These are phyloP conservation scores for Pseudomyrmex sp. DNA, from an alignment of 1,140 invertebrate genomes.

Conservation along the genomic window DNA sequence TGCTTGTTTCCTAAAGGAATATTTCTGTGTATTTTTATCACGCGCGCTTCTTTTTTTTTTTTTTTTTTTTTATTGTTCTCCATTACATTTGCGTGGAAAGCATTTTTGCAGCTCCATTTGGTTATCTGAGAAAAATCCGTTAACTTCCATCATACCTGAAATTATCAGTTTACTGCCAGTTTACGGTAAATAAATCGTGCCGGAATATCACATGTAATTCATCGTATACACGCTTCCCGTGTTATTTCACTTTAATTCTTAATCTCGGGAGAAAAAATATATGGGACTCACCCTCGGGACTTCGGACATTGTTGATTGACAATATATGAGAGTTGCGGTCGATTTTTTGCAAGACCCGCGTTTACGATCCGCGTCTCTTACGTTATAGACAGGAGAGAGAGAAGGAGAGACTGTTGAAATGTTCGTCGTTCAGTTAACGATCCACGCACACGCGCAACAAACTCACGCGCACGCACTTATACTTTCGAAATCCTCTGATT, in stretches of 20 bases:
- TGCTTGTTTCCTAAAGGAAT: constrained; percentile 57
- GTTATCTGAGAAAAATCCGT: constrained; percentile 57
- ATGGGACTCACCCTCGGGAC: no score
- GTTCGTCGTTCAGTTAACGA: constrained; percentile 43
- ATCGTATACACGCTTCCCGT: constrained; percentile 4
- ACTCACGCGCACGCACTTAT: neutral
- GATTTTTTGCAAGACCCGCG: no score
- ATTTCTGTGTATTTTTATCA: constrained; percentile 57
- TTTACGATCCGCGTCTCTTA: no score
- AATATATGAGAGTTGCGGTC: no score
- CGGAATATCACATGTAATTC: constrained; percentile 11
- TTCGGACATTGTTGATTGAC: no score
- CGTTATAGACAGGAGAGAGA: no score
- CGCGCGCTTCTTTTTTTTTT: constrained; percentile 20
- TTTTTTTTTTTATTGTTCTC: constrained; percentile 21
- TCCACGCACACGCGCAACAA: neutral
- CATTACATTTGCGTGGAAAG: constrained; percentile 60
- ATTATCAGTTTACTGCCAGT: constrained; percentile 55
- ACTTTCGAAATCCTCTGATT: constrained; percentile 57
- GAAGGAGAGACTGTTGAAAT: neutral
- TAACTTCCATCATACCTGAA: constrained; percentile 56
- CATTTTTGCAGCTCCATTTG: constrained; percentile 58
- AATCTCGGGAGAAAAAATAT: no score
- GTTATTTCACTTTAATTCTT: constrained; percentile 6
- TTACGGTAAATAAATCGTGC: constrained; percentile 43